Percentiles rank a stretch among this genome's conserved stretches.
phyloP scores from a whole-genome alignment of 2,113 vertebrate genomes.

The Bubo scandiacus region DNA sequence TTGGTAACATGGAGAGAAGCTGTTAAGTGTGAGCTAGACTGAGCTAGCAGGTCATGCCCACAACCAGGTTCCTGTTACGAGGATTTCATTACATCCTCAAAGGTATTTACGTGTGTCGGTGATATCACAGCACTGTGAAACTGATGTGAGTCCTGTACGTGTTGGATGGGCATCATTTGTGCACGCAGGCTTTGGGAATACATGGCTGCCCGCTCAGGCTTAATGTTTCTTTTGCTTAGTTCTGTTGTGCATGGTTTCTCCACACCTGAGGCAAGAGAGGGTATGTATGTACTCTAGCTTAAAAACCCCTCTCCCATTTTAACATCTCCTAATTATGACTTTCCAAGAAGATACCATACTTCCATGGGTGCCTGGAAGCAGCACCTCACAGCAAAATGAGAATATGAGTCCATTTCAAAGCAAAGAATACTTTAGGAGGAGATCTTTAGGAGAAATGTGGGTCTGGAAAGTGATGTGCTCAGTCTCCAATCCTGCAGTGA shows the following conservation, averaged over 20 bases:
- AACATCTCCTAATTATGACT: neutral
- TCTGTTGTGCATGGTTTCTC: neutral
- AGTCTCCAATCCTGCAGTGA: neutral
- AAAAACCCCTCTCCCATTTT: neutral
- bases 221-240: neutral
- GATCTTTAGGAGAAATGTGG: neutral
- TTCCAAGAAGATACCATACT: neutral
- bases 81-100: neutral
- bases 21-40: no score
- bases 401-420: neutral
- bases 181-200: neutral
- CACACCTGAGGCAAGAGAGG: neutral
- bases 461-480: neutral
- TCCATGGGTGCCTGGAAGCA: neutral
- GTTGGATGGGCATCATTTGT: no score
- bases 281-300: neutral
- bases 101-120: neutral
- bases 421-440: neutral
- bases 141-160: neutral
- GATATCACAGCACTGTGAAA: fast-evolving
- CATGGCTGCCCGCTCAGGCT: neutral
- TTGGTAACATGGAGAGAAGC: neutral
- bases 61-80: neutral
- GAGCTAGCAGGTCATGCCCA: neutral
- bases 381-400: neutral